Evolutionary conservation across 2,888 invertebrate genomes (phyloP), one percentile per base, ranked within the genome.

Genomic region (Dryomyza anilis): DNA sequence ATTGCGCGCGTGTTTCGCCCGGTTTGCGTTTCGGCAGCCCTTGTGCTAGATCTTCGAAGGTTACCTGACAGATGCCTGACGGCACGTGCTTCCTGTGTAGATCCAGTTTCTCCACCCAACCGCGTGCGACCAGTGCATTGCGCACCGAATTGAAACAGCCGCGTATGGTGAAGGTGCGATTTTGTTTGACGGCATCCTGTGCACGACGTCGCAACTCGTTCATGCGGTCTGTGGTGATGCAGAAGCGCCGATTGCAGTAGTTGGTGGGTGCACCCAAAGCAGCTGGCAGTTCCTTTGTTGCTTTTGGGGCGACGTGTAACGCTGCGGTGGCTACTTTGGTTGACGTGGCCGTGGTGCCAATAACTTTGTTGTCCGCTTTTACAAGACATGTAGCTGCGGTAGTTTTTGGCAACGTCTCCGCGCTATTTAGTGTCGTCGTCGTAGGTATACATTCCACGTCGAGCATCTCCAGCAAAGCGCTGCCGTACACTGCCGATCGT

Each of bases 101-200:
- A 65, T 83, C 83, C 25, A 83, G 68, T 66, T 83, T 83, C 65
- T 83, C 83, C 2, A 84, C 82, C 93, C 93, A 93, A 1, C 92
- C 91, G 50, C 93, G 85, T 46, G 88, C 86, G 3, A 88, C 78
- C 7, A 93, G 83, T 1, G 92, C 90, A 67, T 89, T 86, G 4
- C 91, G 85, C 8, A 93, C 85, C 0, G 91, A 88, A 8, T 89
- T 88, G 81, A 90, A 92, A 57, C 89, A 89, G 2, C 91, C 91
- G 73, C 88, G 88, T 78, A 90, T 89, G 76, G 89, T 88, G 73
- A 90, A 91, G 30, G 89, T 87, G 80, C 87, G 89, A 69, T 86
- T 88, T 4, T 88, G 87, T 71, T 84, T 88, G 76, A 89, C 86
- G 1, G 90, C 90, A 58, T 83, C 85, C 25, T 90, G 90, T 0